These are phyloP conservation scores for Microtus ochrogaster DNA, from an alignment of 2,113 vertebrate species.

Conservation along the genomic window DNA sequence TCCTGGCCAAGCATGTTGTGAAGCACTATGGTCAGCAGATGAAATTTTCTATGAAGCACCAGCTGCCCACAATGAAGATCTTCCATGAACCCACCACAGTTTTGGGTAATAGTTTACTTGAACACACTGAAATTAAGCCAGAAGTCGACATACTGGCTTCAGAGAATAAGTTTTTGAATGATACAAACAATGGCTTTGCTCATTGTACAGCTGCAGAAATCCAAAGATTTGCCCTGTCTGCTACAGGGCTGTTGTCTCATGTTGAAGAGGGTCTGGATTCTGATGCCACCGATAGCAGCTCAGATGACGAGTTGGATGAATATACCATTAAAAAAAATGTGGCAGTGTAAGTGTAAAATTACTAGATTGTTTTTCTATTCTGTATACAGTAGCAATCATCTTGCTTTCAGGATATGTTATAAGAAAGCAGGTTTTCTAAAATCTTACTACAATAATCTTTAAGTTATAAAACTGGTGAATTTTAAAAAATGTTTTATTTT, in stretches of 20 bases:
- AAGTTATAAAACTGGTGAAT: conserved; percentile 46
- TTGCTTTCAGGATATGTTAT: conserved; percentile 45
- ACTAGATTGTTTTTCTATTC: conserved; percentile 67
- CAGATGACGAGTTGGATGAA: conserved; percentile 91
- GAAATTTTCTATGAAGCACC: conserved; percentile 87
- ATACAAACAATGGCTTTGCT: conserved; percentile 72
- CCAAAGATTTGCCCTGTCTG: conserved; percentile 86
- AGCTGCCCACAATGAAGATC: conserved; percentile 81
- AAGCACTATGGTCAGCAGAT: conserved; percentile 91
- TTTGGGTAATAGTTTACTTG: conserved; percentile 77
- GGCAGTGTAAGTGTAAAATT: conserved; percentile 91
- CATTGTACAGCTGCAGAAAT: conserved; percentile 84
- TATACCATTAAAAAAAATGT: conserved; percentile 79
- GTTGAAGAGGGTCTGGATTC: conserved; percentile 93
- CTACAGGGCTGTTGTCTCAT: conserved; percentile 87
- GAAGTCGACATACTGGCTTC: conserved; percentile 45
- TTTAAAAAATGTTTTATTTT: conserved; percentile 30
- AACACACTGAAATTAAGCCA: conserved; percentile 80
- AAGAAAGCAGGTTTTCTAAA: conserved; percentile 59
- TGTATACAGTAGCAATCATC: neutral
- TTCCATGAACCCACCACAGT: conserved; percentile 76
- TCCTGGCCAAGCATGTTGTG: conserved; percentile 90
- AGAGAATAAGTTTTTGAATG: conserved; percentile 70
- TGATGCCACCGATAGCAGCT: conserved; percentile 95
- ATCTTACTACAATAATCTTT: conserved; percentile 53